These are phyloP conservation scores for Sebastes flavidus DNA, from an alignment of 2,797 vertebrate genomes.

Conservation along the genomic window DNA sequence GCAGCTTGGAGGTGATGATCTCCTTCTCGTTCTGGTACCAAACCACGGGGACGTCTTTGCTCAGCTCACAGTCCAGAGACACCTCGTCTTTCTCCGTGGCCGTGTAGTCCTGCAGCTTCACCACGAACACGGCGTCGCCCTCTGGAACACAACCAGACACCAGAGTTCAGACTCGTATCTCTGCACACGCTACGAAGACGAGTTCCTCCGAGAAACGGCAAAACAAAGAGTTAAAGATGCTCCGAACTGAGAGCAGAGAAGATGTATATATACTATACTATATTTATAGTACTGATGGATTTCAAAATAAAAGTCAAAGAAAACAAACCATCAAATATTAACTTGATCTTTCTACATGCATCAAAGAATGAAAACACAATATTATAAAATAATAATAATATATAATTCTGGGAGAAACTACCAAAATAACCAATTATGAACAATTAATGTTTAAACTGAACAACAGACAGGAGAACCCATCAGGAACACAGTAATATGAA, in stretches of 20 bases:
- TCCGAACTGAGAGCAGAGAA: not conserved
- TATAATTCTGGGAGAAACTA: too few relatives aligned
- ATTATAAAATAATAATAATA: too few relatives aligned
- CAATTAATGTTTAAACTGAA: too few relatives aligned
- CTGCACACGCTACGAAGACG: not conserved
- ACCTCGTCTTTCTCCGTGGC: conserved; percentile 95
- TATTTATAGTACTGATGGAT: not conserved
- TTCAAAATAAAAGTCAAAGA: not conserved
- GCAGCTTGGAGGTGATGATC: conserved; percentile 88
- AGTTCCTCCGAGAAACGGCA: not conserved
- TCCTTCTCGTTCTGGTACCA: conserved; percentile 94
- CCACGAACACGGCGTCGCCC: conserved; percentile 92
- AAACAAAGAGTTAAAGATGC: not conserved
- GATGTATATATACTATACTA: too few relatives aligned
- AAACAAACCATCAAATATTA: not conserved
- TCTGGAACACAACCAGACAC: conserved; percentile 79
- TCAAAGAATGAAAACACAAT: too few relatives aligned
- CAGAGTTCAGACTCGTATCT: not conserved
- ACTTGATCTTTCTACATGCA: not conserved
- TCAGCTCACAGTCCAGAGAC: conserved; percentile 91
- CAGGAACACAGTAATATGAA: too few relatives aligned
- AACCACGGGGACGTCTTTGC: conserved; percentile 95
- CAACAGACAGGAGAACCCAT: too few relatives aligned
- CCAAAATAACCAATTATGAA: too few relatives aligned
- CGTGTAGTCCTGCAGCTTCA: conserved; percentile 94